These are phyloP conservation scores for Drosophila phalerata DNA, from an alignment of 2,888 invertebrate species.

Conservation along the genomic window DNA sequence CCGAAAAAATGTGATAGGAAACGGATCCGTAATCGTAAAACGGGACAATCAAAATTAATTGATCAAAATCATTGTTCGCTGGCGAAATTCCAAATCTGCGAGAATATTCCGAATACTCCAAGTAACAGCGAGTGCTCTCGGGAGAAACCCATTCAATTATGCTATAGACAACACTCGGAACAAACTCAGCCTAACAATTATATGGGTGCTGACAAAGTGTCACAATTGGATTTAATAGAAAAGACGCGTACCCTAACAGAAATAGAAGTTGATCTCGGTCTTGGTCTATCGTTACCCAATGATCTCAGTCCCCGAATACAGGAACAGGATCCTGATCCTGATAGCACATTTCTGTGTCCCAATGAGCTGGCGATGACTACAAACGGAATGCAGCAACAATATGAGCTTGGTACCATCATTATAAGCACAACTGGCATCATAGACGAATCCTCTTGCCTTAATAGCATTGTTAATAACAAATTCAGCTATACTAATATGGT, in stretches of 20 bases:
- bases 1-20: constrained; percentile 84
- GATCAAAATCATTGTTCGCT: background rate
- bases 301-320: background rate
- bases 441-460: constrained; percentile 39
- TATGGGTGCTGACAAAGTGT: background rate
- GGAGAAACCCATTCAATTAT: constrained; percentile 1
- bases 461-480: constrained; percentile 47
- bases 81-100: background rate
- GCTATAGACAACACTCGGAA: constrained; percentile 4
- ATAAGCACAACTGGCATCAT: constrained; percentile 56
- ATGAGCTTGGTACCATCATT: constrained; percentile 71
- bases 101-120: background rate
- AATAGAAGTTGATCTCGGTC: constrained; percentile 14
- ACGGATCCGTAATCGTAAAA: constrained; percentile 82
- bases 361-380: constrained; percentile 18
- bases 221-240: constrained; percentile 3
- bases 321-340: constrained; percentile 3
- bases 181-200: background rate
- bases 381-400: constrained; percentile 51
- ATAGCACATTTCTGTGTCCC: constrained; percentile 23
- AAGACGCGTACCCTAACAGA: constrained; percentile 18
- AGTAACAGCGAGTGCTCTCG: background rate
- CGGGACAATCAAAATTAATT: constrained; percentile 33
- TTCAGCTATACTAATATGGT: constrained; percentile 64
- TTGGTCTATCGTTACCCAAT: constrained; percentile 28